phyloP scores from a whole-genome alignment of 2,888 invertebrate species.

The Rhabditoides inermis region DNA sequence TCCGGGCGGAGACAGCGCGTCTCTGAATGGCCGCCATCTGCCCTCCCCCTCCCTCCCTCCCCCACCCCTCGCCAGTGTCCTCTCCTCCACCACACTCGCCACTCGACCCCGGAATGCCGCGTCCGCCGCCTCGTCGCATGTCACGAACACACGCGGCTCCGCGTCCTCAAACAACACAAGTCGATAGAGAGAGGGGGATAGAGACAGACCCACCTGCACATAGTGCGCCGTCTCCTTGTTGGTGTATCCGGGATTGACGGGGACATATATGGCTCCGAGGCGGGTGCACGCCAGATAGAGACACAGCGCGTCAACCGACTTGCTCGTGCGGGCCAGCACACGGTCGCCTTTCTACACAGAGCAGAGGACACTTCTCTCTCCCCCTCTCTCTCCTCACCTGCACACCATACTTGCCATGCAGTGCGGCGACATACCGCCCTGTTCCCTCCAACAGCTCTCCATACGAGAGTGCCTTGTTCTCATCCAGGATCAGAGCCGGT shows the following conservation, averaged over 20 bases:
- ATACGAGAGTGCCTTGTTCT: no score
- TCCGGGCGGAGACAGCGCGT: no score
- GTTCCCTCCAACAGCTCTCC: constrained; percentile 36
- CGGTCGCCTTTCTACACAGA: constrained; percentile 51
- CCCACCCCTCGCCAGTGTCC: constrained; percentile 5
- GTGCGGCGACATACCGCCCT: constrained; percentile 36
- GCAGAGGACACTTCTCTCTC: no score
- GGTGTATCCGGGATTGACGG: constrained; percentile 49
- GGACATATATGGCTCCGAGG: constrained; percentile 45
- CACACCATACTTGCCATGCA: constrained; percentile 34
- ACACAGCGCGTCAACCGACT: constrained; percentile 39
- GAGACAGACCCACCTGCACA: constrained; percentile 40
- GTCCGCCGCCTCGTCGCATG: constrained; percentile 30
- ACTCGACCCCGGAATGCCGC: constrained; percentile 14
- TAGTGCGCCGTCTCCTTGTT: constrained; percentile 47
- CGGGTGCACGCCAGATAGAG: constrained; percentile 49
- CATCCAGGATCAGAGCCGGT: no score
- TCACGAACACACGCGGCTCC: constrained; percentile 43
- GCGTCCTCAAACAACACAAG: constrained; percentile 40
- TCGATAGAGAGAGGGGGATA: no score
- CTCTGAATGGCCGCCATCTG: no score
- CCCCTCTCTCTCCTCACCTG: no score
- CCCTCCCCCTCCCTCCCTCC: no score
- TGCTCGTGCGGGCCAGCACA: constrained; percentile 42
- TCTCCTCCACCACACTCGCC: constrained; percentile 20